Evolutionary conservation across 2,888 invertebrate species (phyloP), one percentile per base, ranked within the genome.

Genomic region (Hypolimnas misippus): DNA sequence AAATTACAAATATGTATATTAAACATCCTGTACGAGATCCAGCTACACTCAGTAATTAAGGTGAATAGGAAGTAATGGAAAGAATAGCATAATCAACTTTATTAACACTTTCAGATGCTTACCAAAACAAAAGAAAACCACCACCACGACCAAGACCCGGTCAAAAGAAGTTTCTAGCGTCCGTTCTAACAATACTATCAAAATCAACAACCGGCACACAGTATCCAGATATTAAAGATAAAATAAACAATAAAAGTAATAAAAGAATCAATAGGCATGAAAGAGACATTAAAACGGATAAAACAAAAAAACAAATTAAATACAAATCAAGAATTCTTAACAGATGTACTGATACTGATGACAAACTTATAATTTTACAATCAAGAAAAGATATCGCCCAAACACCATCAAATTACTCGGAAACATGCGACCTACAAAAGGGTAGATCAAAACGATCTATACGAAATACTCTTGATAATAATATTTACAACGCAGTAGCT

Each of bases 121-220:
- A 14, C 14, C 35, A 66, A 64, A 65, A 31, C 19, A 61, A 62
- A 40, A 66, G 14, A 4, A 78, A 73, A 54, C 64, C 76, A 0
- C 77, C 80, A 0, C 70, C 72, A 0, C 67, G 76, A 14, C 78
- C 76, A 0, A 71, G 75, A 1, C 75, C 79, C 0, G 76, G 71
- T 0, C 76, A 71, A 33, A 83, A 83, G 33, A 67, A 68, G 0
- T 85, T 87, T 60, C 53, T 86, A 1, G 62, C 76, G 0, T 84
- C 86, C 0, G 81, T 84, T 0, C 71, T 84, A 0, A 77, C 66
- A 0, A 82, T 85, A 3, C 70, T 87, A 0, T 82, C 86, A 0
- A 82, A 86, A 70, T 75, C 79, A 0, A 80, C 86, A 0, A 73
- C 80, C 0, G 81, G 75, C 0, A 86, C 85, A 0, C 83, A 86